These are phyloP conservation scores for Phytoseiulus persimilis DNA, from an alignment of 2,888 invertebrate species.

Conservation along the genomic window DNA sequence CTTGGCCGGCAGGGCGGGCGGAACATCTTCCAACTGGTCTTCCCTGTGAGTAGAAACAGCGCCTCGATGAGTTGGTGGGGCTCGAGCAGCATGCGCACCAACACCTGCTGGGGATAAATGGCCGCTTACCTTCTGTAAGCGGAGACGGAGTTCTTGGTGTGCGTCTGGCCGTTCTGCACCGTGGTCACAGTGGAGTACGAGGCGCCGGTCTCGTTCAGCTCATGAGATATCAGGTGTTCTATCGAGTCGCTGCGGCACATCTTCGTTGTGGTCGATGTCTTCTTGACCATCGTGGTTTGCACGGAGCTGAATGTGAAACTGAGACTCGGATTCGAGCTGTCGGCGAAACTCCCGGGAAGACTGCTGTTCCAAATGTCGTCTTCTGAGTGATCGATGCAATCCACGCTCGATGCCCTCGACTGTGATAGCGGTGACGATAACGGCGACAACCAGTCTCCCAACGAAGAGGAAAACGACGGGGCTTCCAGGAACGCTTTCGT, in stretches of 20 bases:
- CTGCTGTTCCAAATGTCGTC: constrained; percentile 23
- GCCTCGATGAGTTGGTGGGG: background rate
- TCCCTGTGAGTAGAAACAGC: constrained; percentile 44
- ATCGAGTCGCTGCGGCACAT: constrained; percentile 34
- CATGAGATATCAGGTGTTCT: constrained; percentile 25
- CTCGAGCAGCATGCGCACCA: too few relatives aligned
- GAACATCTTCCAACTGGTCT: constrained; percentile 47
- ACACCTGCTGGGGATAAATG: too few relatives aligned
- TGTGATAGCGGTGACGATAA: constrained; percentile 31
- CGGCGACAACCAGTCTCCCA: constrained; percentile 21
- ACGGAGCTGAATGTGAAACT: constrained; percentile 29
- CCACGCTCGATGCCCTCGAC: constrained; percentile 28
- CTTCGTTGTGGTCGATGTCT: constrained; percentile 25
- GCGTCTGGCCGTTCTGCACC: constrained; percentile 29
- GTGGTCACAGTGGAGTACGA: constrained; percentile 34
- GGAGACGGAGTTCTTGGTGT: constrained; percentile 24
- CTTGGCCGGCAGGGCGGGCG: constrained; percentile 60
- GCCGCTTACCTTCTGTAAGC: background rate
- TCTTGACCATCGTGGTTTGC: constrained; percentile 36
- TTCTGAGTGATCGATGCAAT: constrained; percentile 30
- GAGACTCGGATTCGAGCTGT: constrained; percentile 5
- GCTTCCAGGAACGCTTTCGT: constrained; percentile 26
- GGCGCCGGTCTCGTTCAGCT: constrained; percentile 25
- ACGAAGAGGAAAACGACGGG: constrained; percentile 14
- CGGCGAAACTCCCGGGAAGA: constrained; percentile 10